Base-by-base conservation (phyloP, 92 coral and sea anemone species). In the Desmophyllum pertusum region DNA sequence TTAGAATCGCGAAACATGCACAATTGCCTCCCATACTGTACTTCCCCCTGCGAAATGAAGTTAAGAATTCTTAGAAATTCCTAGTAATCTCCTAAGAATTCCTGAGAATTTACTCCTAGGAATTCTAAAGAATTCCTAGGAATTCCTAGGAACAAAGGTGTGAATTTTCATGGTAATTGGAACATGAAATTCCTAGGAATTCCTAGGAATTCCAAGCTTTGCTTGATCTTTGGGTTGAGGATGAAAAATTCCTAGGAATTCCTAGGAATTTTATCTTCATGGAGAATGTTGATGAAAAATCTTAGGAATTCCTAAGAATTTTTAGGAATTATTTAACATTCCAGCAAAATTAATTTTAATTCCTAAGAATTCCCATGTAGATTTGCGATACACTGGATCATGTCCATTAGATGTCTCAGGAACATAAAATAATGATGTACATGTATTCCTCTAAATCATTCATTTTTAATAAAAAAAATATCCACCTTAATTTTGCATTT, bases 141-240 rank as follows among this genome's bases (percentile, higher is more conserved):
- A 73, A 73, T 73, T 73, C 78, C 61, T 46, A 73, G 78, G 78
- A 40, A 70, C 42, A 37, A 66, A 29, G 67, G 14, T 61, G 67
- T 61, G 67, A 61, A 61, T 52, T 80, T 80, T 64, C 84, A 80
- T 61, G 75, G 84, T 80, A 80, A 80, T 80, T 41, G 84, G 84
- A 61, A 52, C 50, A 14, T 48, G 27, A 14, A 27, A 62, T 81
- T 81, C 85, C 86, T 83, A 35, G 73, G 87, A 83, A 74, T 83
- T 83, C 87, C 87, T 83, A 74, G 64, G 81, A 83, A 83, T 83
- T 83, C 87, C 87, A 17, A 83, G 77, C 42, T 52, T 52, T 23
- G 5, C 46, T 82, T 46, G 70, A 14, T 38, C n/a, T 48, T 14
- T 17, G 18, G 21, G 76, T 14, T 17, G 27, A 55, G 9, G 48